Conservation (phyloP, 2,113 vertebrate species). For the Muntiacus reevesi region DNA sequence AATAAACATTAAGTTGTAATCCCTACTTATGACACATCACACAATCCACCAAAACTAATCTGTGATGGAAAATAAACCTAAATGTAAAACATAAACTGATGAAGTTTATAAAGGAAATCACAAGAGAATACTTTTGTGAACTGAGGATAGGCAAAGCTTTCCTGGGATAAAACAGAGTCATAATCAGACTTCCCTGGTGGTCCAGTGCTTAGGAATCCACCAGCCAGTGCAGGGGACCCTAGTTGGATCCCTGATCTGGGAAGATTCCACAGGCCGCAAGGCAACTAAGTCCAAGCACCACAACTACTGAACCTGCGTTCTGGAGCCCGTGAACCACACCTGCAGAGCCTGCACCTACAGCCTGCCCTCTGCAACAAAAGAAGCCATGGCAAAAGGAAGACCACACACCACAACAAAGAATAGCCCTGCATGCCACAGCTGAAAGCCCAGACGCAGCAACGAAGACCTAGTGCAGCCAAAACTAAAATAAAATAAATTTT, state of each 20-base stretch:
- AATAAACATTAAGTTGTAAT: not conserved
- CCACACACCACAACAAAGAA: not conserved
- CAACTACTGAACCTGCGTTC: not conserved
- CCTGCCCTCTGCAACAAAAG: not conserved
- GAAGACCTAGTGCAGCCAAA: not conserved
- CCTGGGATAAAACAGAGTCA: not conserved
- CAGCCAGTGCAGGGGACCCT: not conserved
- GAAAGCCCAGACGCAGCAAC: not conserved
- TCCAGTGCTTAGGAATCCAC: not conserved
- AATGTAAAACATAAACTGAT: not conserved
- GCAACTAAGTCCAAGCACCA: not conserved
- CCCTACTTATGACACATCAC: not conserved
- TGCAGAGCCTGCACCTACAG: not conserved
- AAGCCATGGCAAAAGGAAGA: not conserved
- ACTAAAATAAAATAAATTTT: not conserved
- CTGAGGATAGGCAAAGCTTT: not conserved
- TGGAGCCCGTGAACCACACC: not conserved
- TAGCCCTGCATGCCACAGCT: not conserved
- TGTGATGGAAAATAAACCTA: not conserved
- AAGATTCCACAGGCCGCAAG: not conserved
- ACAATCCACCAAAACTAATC: conserved; percentile 1
- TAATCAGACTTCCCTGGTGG: not conserved
- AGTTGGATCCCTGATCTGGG: not conserved
- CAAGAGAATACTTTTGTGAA: not conserved
- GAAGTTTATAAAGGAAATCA: not conserved